Conservation (phyloP, 2,797 vertebrate species). For the Cottoperca gobio region DNA sequence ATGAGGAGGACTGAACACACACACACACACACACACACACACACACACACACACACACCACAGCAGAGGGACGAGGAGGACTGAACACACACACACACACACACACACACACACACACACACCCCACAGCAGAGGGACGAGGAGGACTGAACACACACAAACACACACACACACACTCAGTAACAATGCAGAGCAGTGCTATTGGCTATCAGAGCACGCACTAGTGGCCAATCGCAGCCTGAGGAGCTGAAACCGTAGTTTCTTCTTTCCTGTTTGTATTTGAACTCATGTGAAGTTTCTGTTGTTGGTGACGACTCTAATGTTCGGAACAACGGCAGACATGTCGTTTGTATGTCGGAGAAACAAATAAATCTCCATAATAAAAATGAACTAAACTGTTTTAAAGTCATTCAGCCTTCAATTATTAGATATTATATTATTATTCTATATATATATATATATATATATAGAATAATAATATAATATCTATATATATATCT, state of each 20-base stretch:
- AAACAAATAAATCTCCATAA: too few species aligned
- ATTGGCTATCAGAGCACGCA: slow-evolving; percentile 78
- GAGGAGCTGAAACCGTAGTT: slow-evolving; percentile 48
- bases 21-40: slow-evolving; percentile 37
- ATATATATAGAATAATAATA: too few species aligned
- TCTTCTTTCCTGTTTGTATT: slow-evolving; percentile 59
- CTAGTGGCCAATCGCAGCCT: slow-evolving; percentile 70
- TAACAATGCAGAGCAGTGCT: slow-evolving; percentile 69
- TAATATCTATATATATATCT: too few species aligned
- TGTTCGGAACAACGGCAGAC: too few species aligned
- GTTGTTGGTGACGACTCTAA: too few species aligned
- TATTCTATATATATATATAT: too few species aligned
- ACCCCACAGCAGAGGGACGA: slow-evolving; percentile 52
- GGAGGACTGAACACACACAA: slow-evolving; percentile 41
- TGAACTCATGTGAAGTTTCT: slow-evolving; percentile 48
- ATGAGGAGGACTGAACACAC: slow-evolving; percentile 49
- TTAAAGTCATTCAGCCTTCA: too few species aligned
- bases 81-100: slow-evolving; percentile 37
- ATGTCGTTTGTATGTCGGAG: too few species aligned
- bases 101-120: slow-evolving; percentile 36
- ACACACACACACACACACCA: slow-evolving; percentile 36
- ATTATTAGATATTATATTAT: too few species aligned
- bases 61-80: slow-evolving; percentile 52
- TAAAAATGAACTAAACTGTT: too few species aligned
- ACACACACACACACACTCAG: slow-evolving; percentile 55